Conservation (phyloP, 2,888 invertebrate species). For the Catocala nupta region DNA sequence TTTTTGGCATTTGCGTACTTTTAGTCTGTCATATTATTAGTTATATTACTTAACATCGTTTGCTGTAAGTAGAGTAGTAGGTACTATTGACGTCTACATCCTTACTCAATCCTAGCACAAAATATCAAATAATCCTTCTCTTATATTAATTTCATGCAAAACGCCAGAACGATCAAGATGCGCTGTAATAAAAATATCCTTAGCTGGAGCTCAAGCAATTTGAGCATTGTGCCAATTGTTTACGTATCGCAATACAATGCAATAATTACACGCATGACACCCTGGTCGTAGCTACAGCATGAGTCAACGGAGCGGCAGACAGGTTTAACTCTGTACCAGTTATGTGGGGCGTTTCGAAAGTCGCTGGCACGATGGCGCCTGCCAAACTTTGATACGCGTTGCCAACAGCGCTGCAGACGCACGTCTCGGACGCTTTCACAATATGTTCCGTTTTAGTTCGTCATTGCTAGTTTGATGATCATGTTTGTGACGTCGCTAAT, state of each 20-base stretch:
- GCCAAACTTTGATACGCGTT: slow-evolving; percentile 76
- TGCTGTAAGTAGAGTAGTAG: too few species aligned
- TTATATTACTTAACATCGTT: too few species aligned
- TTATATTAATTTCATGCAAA: too few species aligned
- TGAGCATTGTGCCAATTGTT: slow-evolving; percentile 15
- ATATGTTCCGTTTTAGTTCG: slow-evolving; percentile 55
- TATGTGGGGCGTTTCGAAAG: slow-evolving; percentile 74
- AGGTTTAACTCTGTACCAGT: slow-evolving; percentile 61
- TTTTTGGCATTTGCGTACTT: not conserved
- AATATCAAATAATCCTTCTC: too few species aligned
- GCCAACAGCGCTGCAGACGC: slow-evolving; percentile 67
- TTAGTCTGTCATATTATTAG: too few species aligned
- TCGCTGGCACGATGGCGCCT: slow-evolving; percentile 69
- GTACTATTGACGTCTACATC: too few species aligned
- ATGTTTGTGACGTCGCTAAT: slow-evolving; percentile 1
- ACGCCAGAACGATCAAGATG: not conserved
- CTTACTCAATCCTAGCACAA: too few species aligned
- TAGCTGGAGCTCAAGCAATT: not conserved
- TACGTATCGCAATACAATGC: slow-evolving; percentile 9
- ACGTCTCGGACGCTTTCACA: slow-evolving; percentile 66
- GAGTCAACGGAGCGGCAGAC: slow-evolving; percentile 63
- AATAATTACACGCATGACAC: slow-evolving; percentile 13
- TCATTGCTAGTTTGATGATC: slow-evolving; percentile 39
- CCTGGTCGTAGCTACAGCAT: slow-evolving; percentile 32
- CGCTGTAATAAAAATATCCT: slow-evolving; percentile 1